Percentiles rank a stretch among this genome's conserved stretches.
phyloP scores from a whole-genome alignment of 2,888 invertebrate genomes.

The Pocota personata region DNA sequence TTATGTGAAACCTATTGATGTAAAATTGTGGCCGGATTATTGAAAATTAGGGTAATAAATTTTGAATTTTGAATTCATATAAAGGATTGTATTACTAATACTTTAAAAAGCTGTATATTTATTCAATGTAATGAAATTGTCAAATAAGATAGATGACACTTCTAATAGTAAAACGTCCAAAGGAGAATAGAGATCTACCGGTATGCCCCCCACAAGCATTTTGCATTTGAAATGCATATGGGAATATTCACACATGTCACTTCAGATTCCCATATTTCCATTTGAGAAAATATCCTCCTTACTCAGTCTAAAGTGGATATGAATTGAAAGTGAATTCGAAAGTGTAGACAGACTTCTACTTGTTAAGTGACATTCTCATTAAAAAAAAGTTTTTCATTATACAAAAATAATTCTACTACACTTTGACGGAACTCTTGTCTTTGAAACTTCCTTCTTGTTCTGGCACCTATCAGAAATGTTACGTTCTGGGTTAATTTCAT shows the following conservation, averaged over 20 bases:
- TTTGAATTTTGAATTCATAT: not conserved
- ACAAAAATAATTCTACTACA: too few relatives aligned
- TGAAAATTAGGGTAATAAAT: not conserved
- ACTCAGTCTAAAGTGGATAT: not conserved
- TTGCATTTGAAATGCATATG: not conserved
- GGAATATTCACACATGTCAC: constrained; percentile 16
- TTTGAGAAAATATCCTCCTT: not conserved
- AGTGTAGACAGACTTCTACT: constrained; percentile 10
- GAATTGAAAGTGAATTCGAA: constrained; percentile 34
- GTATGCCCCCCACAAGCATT: too few relatives aligned
- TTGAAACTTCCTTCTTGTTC: not conserved
- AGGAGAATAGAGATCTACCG: too few relatives aligned
- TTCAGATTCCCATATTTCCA: not conserved
- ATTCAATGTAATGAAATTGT: too few relatives aligned
- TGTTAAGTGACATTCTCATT: constrained; percentile 54
- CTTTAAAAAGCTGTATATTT: too few relatives aligned
- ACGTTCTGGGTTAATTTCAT: constrained; percentile 30
- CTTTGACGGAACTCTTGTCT: not conserved
- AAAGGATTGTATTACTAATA: too few relatives aligned
- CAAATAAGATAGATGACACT: too few relatives aligned
- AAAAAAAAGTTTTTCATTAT: not conserved
- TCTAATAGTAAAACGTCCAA: too few relatives aligned
- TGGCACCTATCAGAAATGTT: not conserved
- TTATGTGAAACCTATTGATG: constrained; percentile 10
- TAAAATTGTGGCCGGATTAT: constrained; percentile 27